Percentiles rank a stretch among this genome's conserved stretches.
phyloP scores from a whole-genome alignment of 1,140 invertebrate genomes.

The Drosophila paulistorum region DNA sequence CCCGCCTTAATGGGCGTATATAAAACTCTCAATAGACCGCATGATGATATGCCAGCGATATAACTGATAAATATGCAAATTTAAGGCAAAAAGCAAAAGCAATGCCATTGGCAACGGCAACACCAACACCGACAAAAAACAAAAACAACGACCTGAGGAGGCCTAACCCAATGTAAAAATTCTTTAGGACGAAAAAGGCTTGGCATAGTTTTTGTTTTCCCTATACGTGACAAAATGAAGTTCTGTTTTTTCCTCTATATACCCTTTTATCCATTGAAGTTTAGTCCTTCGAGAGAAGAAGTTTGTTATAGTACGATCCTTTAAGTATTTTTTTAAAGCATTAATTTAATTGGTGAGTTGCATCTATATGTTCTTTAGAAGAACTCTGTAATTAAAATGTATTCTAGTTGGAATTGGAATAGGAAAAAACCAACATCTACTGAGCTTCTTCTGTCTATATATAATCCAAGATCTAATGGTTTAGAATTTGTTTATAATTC shows the following conservation, averaged over 20 bases:
- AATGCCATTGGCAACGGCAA: neutral
- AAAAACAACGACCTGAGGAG: neutral
- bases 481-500: no score
- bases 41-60: constrained; percentile 18
- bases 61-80: constrained; percentile 20
- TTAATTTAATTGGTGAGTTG: neutral
- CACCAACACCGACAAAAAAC: neutral
- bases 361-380: no score
- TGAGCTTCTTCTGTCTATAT: no score
- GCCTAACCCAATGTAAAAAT: constrained; percentile 21
- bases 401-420: no score
- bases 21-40: constrained; percentile 17
- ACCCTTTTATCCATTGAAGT: neutral
- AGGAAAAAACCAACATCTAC: no score
- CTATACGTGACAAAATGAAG: constrained; percentile 17
- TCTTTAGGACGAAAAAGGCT: constrained; percentile 15
- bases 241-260: neutral
- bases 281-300: neutral
- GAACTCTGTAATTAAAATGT: no score
- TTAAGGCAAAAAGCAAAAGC: constrained; percentile 5
- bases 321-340: neutral
- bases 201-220: neutral
- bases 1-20: constrained; percentile 1
- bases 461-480: no score
- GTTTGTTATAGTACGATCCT: neutral